Evolutionary conservation across 1,140 invertebrate genomes (phyloP).

Genomic region (Lucilia sericata): DNA sequence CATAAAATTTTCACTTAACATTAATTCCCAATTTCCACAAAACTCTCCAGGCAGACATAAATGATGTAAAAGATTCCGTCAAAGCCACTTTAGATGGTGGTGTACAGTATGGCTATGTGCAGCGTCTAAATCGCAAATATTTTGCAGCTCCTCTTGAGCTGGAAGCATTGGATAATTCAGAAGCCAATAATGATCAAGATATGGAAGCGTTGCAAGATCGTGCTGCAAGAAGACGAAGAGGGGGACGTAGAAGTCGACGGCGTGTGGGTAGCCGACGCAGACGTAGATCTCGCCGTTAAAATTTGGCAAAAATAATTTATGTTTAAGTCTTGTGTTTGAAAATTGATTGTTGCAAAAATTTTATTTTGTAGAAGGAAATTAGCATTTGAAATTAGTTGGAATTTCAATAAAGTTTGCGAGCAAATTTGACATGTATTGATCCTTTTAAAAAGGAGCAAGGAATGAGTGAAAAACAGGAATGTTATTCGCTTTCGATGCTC

Average conservation of each 20-base stretch:
- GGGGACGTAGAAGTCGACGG: slow-evolving; percentile 21
- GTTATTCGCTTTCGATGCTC: no score
- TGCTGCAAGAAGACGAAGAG: not conserved
- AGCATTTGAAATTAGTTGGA: no score
- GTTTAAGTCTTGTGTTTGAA: no score
- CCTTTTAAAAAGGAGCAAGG: no score
- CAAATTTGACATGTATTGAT: no score
- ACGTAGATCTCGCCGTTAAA: slow-evolving; percentile 6
- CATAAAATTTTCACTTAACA: not conserved
- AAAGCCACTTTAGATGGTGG: slow-evolving; percentile 40
- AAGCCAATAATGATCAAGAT: not conserved
- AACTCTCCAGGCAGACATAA: slow-evolving; percentile 7
- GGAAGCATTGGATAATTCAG: not conserved
- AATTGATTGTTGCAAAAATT: no score
- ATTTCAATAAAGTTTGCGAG: no score
- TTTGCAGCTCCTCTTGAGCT: slow-evolving; percentile 43
- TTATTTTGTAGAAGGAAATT: no score
- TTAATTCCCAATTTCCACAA: no score
- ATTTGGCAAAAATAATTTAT: not conserved
- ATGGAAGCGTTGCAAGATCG: slow-evolving; percentile 24
- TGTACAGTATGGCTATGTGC: slow-evolving; percentile 44
- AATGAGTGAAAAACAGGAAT: no score
- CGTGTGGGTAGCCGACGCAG: slow-evolving; percentile 35
- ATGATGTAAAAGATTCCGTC: slow-evolving; percentile 45
- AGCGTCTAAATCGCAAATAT: slow-evolving; percentile 40